Evolutionary conservation across 2,113 vertebrate species (phyloP), one percentile per base, ranked within the genome.

Genomic region (Sceloporus tristichus): DNA sequence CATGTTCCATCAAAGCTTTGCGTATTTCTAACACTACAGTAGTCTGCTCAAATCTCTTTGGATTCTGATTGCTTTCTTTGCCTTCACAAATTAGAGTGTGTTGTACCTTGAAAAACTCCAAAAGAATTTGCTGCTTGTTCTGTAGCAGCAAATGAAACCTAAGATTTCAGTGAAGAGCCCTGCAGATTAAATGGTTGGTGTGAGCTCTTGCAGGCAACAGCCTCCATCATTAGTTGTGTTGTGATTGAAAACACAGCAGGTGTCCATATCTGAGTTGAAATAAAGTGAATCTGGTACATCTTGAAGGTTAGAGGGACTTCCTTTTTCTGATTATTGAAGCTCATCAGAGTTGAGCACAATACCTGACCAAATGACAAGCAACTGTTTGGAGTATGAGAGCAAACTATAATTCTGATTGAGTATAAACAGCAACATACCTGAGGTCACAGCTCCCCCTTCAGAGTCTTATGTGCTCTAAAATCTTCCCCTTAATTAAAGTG

Each of bases 71-170:
- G 40, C 56, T 27, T 71, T 18, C 54, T 29, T 74, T 59, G 9
- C 9, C 3, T 87, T 59, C 68, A 53, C 29, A n/a, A 62, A 79
- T 53, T 80, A 40, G 29, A 34, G 38, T 81, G 29, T 73, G 53
- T 10, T 56, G 8, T 42, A 19, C 85, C 48, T 34, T 21, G 53
- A 56, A n/a, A 73, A 62, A 74, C 80, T 29, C 68, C 78, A 81
- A 38, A 62, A 81, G 34, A 71, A 19, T 80, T 65, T 91, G 88
- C 14, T 80, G 56, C 40, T 74, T 23, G 11, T 62, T 81, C 56
- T 87, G 34, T 70, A 48, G 34, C 78, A n/a, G 53, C 70, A 38
- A 42, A 42, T 56, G 53, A 59, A 2, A 18, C 21, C 56, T 18
- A 27, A 79, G 42, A 6, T 18, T 74, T 25, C 16, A 74, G 10